Conservation (phyloP, 2,113 vertebrate species). For the Platysteira castanea region DNA sequence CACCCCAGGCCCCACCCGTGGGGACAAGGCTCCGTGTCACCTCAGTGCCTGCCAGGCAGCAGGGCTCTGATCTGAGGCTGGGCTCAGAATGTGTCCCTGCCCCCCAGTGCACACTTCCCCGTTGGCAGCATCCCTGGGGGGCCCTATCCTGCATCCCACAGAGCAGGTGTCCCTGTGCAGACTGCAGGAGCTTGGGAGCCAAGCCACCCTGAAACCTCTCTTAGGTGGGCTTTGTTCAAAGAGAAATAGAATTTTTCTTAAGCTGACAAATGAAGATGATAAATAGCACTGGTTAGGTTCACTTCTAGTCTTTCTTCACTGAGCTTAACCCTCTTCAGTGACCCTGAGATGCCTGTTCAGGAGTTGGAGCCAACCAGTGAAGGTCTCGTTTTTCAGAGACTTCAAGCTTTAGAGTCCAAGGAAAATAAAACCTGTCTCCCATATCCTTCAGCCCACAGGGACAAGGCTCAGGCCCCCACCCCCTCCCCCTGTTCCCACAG, state of each 20-base stretch:
- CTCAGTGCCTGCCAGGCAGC: not conserved
- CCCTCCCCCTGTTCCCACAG: rapidly evolving
- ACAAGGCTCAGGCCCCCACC: not conserved
- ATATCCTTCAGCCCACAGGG: not conserved
- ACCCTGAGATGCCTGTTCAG: not conserved
- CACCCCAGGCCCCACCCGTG: not conserved
- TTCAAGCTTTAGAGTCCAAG: not conserved
- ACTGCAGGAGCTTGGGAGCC: not conserved
- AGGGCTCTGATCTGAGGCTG: not conserved
- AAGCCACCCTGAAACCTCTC: not conserved
- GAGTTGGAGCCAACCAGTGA: not conserved
- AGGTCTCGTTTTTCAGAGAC: not conserved
- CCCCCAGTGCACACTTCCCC: rapidly evolving
- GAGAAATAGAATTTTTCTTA: too few species aligned
- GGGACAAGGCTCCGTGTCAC: rapidly evolving
- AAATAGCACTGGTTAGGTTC: not conserved
- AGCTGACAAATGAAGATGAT: not conserved
- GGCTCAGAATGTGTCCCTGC: not conserved
- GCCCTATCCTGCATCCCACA: rapidly evolving
- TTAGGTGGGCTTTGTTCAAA: not conserved
- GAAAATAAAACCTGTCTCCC: not conserved
- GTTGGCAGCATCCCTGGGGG: not conserved
- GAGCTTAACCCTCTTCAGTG: not conserved
- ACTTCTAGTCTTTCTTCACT: not conserved
- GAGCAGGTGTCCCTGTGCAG: rapidly evolving